Evolutionary conservation across 2,888 invertebrate species (phyloP).

Genomic region (Nemapogon koenigi): DNA sequence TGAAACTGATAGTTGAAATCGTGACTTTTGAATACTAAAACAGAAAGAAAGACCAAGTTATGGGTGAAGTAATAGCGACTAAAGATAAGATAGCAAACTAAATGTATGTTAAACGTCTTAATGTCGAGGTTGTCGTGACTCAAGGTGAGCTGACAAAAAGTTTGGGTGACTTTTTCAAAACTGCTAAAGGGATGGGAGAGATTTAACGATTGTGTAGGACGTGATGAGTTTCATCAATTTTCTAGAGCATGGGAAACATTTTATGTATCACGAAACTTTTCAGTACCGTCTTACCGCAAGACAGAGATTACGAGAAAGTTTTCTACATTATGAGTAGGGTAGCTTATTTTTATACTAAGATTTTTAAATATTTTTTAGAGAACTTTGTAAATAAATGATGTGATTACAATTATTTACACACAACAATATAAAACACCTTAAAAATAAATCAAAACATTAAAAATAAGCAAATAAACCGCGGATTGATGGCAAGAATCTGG

Average conservation of each 20-base stretch:
- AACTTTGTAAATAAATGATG: too few species aligned
- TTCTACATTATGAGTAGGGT: too few species aligned
- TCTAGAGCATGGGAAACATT: conserved; percentile 46
- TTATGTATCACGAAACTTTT: too few species aligned
- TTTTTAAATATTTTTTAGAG: too few species aligned
- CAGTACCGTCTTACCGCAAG: too few species aligned
- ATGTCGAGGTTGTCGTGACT: conserved; percentile 55
- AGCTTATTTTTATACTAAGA: too few species aligned
- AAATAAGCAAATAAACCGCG: too few species aligned
- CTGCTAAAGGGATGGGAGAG: conserved; percentile 31
- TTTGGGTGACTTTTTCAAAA: conserved; percentile 47
- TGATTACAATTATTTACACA: too few species aligned
- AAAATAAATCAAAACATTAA: too few species aligned
- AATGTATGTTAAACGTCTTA: conserved; percentile 64
- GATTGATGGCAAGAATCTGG: too few species aligned
- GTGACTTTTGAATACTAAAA: conserved; percentile 88
- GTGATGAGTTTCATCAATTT: conserved; percentile 47
- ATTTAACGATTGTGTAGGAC: conserved; percentile 28
- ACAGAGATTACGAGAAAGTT: too few species aligned
- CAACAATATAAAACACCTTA: too few species aligned
- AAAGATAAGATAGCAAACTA: conserved; percentile 58
- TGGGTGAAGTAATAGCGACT: conserved; percentile 54
- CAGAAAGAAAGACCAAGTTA: conserved; percentile 63
- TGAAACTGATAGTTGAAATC: conserved; percentile 71
- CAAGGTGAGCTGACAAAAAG: conserved; percentile 54